phyloP scores from a whole-genome alignment of 2,888 invertebrate genomes.

The Cyrtodaria siliqua region DNA sequence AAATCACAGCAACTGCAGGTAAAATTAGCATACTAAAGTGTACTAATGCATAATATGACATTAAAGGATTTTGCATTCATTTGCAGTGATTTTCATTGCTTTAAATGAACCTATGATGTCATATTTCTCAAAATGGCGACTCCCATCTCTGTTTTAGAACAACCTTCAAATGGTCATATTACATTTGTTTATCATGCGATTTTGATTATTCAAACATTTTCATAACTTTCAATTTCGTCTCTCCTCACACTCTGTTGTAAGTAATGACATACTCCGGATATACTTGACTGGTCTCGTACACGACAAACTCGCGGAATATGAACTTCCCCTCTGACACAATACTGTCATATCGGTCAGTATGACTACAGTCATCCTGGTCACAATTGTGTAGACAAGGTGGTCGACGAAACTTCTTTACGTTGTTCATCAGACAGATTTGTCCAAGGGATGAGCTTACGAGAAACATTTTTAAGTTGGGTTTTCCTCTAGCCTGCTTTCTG shows the following conservation, averaged over 20 bases:
- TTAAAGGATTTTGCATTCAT: too few relatives aligned
- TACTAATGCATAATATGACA: too few relatives aligned
- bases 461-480: conserved; percentile 50
- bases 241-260: conserved; percentile 57
- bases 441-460: conserved; percentile 61
- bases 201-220: too few relatives aligned
- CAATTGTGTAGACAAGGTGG: conserved; percentile 61
- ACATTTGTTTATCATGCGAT: too few relatives aligned
- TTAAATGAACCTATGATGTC: too few relatives aligned
- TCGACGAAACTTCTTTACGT: conserved; percentile 35
- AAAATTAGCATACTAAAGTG: too few relatives aligned
- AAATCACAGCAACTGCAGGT: too few relatives aligned
- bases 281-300: conserved; percentile 62
- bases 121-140: too few relatives aligned
- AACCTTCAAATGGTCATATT: too few relatives aligned
- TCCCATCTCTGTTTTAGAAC: too few relatives aligned
- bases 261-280: conserved; percentile 74
- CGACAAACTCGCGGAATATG: conserved; percentile 73
- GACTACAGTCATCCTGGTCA: conserved; percentile 47
- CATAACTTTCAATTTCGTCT: too few relatives aligned
- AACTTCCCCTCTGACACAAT: conserved; percentile 63
- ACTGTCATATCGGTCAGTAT: conserved; percentile 63
- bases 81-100: too few relatives aligned
- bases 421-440: conserved; percentile 50
- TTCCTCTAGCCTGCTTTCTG: conserved; percentile 15